A percentile compares a stretch with the other conserved stretches of the same genome.
These are phyloP conservation scores for Megaceryle torquata DNA, from an alignment of 2,113 vertebrate genomes.

Conservation along the genomic window DNA sequence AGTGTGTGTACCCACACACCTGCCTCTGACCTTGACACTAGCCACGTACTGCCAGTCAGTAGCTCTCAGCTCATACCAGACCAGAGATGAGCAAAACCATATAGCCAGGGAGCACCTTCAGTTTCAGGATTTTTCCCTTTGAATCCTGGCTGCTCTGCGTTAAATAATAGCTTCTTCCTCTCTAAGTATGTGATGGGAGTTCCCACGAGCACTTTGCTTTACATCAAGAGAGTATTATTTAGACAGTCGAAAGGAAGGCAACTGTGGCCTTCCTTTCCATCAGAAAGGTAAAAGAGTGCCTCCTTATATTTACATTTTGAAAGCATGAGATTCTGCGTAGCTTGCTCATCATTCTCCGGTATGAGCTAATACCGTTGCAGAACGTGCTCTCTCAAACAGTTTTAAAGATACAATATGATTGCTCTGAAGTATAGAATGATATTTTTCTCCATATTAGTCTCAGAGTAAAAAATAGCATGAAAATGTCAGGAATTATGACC, in stretches of 20 bases:
- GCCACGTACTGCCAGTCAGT: neutral
- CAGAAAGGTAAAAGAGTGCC: neutral
- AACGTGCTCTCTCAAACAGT: neutral
- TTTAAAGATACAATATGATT: slow-evolving; percentile 7
- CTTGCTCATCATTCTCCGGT: neutral
- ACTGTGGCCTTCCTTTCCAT: neutral
- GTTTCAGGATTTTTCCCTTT: neutral
- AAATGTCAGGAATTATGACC: neutral
- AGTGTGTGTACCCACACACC: neutral
- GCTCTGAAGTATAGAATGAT: neutral
- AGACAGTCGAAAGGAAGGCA: neutral
- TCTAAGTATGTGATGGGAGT: neutral
- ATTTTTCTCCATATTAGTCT: neutral
- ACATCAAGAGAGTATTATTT: neutral
- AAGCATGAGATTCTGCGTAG: neutral
- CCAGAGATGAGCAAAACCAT: neutral
- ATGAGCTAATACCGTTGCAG: neutral
- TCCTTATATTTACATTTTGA: neutral
- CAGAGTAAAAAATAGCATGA: neutral
- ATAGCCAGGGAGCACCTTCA: neutral
- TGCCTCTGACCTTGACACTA: neutral
- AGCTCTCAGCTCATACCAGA: neutral
- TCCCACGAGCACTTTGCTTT: neutral
- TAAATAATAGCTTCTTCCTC: neutral
- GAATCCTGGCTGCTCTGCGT: neutral